Evolutionary conservation across 2,113 vertebrate species (phyloP).

Genomic region (Rattus rattus): DNA sequence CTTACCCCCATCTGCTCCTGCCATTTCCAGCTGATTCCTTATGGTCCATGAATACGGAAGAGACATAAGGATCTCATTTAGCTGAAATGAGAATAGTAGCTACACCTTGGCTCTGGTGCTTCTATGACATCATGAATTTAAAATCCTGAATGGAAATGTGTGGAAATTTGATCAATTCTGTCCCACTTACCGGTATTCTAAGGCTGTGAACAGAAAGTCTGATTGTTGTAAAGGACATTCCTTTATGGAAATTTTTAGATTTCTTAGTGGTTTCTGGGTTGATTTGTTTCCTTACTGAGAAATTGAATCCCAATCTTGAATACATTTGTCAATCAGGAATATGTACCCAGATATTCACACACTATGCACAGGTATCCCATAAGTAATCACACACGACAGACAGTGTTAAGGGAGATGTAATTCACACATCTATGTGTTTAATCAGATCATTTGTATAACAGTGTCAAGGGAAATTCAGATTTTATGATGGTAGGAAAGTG

Average conservation of each 20-base stretch:
- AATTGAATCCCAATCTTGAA: background rate
- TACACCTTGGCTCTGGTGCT: background rate
- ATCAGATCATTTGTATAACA: conserved; percentile 4
- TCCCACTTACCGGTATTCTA: background rate
- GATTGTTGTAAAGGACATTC: background rate
- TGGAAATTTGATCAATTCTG: conserved; percentile 6
- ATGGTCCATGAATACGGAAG: conserved; percentile 40
- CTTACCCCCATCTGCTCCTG: conserved; percentile 64
- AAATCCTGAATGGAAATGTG: background rate
- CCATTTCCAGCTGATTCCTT: conserved; percentile 72
- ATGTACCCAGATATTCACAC: background rate
- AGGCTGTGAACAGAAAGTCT: background rate
- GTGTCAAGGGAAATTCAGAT: background rate
- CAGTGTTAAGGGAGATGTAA: background rate
- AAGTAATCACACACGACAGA: background rate
- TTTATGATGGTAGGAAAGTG: background rate
- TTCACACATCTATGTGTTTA: background rate
- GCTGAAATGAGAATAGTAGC: conserved; percentile 36
- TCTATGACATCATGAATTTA: conserved; percentile 51
- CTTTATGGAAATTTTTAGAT: background rate
- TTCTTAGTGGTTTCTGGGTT: background rate
- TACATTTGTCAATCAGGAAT: background rate
- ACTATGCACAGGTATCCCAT: background rate
- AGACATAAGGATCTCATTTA: conserved; percentile 46
- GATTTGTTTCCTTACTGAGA: background rate